These are phyloP conservation scores for Stegostoma tigrinum DNA, from an alignment of 2,113 vertebrate species.

Conservation along the genomic window DNA sequence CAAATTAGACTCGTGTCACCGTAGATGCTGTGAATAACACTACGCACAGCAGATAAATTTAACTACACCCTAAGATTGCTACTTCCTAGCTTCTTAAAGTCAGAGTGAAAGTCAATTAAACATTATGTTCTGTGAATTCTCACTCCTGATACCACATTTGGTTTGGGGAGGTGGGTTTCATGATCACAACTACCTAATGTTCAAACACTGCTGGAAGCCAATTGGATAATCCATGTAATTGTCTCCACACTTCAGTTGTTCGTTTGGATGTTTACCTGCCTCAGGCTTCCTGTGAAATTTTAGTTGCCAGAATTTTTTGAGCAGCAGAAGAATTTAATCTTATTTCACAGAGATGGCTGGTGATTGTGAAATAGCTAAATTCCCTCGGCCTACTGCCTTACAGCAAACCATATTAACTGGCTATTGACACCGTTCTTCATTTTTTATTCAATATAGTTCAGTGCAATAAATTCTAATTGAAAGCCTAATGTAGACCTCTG, in stretches of 20 bases:
- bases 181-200: no score
- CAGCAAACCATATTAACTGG: neutral
- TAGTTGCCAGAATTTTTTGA: neutral
- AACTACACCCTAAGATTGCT: no score
- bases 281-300: neutral
- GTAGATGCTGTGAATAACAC: neutral
- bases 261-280: neutral
- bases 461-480: conserved; percentile 17
- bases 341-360: neutral
- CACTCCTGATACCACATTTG: no score
- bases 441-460: neutral
- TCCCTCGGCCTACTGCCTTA: neutral
- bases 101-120: no score
- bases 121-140: no score
- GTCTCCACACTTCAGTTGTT: neutral
- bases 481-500: neutral
- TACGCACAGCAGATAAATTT: neutral
- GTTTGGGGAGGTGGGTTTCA: no score
- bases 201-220: neutral
- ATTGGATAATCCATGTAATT: neutral
- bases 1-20: neutral
- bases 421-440: neutral
- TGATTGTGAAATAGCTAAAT: neutral
- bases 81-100: no score
- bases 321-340: neutral